Evolutionary conservation across 1,140 invertebrate genomes (phyloP), one percentile per base, ranked within the genome.

Genomic region (Diorhabda elongata): DNA sequence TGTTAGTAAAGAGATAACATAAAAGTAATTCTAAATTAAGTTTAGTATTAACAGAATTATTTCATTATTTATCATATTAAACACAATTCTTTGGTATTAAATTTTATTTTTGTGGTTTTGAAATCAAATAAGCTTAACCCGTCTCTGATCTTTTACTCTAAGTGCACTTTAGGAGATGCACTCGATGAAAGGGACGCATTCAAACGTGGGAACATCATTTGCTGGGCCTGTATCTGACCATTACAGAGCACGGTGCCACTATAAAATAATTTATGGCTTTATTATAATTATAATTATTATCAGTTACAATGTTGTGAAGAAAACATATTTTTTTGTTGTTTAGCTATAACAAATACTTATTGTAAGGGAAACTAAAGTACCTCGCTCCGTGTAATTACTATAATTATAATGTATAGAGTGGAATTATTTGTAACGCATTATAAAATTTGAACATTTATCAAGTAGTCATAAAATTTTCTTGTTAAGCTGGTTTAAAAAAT

Each of bases 131-230:
- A 11, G 41, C 8, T 26, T 8, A 60, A 7, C n/a, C 52, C 52
- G 52, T 56, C 2, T 42, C 58, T 60, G 9, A 42, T 42, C 26
- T 9, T 26, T 42, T 60, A 8, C 58, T 5, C 42, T 8, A 26
- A 60, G 58, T 60, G 58, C 6, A 60, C 26, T 8, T 60, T 60
- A 6, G 59, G 7, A 11, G 41, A 11, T 64, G 63, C 63, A 64
- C 9, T 56, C 56, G 52, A 64, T 47, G 63, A 64, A 64, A n/a
- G 47, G 42, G 47, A 56, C 44, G 63, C 42, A 3, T 26, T 47
- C 42, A 7, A 64, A 41, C 63, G 63, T 64, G 63, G 47, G 63
- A 64, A 64, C 63, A 11, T 41, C 44, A 64, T 64, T 41, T 47
- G n/a, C 8, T 64, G 44, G 9, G 26, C 26, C 44, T n/a, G 58